Base-by-base conservation (phyloP, 1,140 invertebrate species). In the Drosophila bipectinata region DNA sequence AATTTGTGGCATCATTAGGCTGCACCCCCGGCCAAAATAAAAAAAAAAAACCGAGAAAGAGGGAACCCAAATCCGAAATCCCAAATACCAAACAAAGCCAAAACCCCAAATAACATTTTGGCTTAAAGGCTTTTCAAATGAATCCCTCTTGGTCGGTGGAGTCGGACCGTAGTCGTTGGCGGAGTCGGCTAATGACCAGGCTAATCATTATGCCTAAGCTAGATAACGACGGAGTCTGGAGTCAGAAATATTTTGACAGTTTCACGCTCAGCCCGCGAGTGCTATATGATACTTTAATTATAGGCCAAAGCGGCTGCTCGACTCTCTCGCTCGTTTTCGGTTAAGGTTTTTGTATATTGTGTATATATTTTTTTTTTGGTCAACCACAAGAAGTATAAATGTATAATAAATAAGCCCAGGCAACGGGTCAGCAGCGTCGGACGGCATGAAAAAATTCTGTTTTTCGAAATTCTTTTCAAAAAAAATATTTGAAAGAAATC, bases 281-380 rank as follows among this genome's bases (percentile, higher is more conserved):
- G 84, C 79, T 88, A 79, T 88, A 79, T 88, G 84, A 88, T 88
- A 89, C 83, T 83, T 88, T 88, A 88, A 88, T 88, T 88, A 88
- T 88, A 88, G 84, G 67, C 68, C 71, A 69, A 57, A 24, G 67
- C 53, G 12, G 51, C 47, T 64, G 18, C 41, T 48, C 52, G 41
- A 21, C 64, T 68, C 39, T 68, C 34, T 37, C 14, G 14, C 34
- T 37, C 14, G 14, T 28, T 48, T 73, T 60, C 52, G 60, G 60
- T 73, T 84, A 9, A 10, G 4, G 24, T 39, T 62, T 48, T 28
- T 28, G 34, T 37, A 37, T 37, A 37, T 37, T 37, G 3, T n/a
- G 9, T 37, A 4, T 61, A 9, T 8, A 15, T 21, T 10, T 44
- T 21, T 47, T 44, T 66, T 34, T 30, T n/a, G 37, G 18, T 60